Conservation (phyloP, 2,113 vertebrate genomes). For the Sinocyclocheilus rhinocerous region DNA sequence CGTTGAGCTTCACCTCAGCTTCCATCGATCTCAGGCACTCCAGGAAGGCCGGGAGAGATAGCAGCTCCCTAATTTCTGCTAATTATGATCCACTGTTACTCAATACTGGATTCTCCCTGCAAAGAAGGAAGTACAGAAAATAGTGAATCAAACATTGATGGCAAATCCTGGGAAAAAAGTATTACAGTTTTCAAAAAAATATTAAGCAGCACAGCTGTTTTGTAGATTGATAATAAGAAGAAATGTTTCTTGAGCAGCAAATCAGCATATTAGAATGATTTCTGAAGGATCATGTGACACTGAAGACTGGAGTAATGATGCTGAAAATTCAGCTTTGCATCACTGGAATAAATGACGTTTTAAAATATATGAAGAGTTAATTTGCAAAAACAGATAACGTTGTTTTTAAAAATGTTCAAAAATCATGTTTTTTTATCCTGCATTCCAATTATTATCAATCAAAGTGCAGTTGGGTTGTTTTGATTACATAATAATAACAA, state of each 20-base stretch:
- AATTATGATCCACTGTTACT: conserved; percentile 41
- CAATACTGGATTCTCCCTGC: neutral
- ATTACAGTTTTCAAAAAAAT: neutral
- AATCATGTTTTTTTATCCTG: too few relatives aligned
- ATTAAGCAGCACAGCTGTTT: neutral
- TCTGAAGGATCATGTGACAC: neutral
- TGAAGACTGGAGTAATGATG: neutral
- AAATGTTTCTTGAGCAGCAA: neutral
- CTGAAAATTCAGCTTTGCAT: too few relatives aligned
- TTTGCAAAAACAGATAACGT: too few relatives aligned
- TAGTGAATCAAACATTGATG: neutral
- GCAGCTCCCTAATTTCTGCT: conserved; percentile 39
- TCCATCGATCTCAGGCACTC: conserved; percentile 51
- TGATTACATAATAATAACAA: too few relatives aligned
- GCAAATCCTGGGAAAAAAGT: neutral
- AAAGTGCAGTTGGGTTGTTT: too few relatives aligned
- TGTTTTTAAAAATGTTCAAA: too few relatives aligned
- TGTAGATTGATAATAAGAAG: neutral
- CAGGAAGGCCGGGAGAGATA: conserved; percentile 32
- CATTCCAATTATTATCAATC: too few relatives aligned
- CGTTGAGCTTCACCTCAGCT: conserved; percentile 31
- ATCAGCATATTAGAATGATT: neutral
- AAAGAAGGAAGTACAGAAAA: neutral
- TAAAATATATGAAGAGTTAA: too few relatives aligned
- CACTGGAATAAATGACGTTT: too few relatives aligned